Conservation (phyloP, 2,888 invertebrate species). For the Drosophila kuntzei region DNA sequence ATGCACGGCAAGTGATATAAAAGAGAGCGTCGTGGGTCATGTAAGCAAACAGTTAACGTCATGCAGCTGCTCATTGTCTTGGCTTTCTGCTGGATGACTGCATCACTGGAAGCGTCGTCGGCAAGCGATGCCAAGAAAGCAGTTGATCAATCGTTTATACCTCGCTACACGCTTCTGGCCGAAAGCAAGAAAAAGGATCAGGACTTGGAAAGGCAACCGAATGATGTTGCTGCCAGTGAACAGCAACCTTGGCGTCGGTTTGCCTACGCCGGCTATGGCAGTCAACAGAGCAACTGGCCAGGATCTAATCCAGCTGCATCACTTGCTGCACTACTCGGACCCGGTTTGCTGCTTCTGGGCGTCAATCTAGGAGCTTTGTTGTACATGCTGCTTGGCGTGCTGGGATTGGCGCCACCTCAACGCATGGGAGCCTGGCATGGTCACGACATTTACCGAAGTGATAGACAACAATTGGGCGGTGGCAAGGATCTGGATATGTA, state of each 20-base stretch:
- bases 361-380: constrained; percentile 69
- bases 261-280: constrained; percentile 29
- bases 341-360: constrained; percentile 60
- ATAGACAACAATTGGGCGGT: constrained; percentile 47
- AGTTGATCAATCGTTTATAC: constrained; percentile 32
- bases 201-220: constrained; percentile 25
- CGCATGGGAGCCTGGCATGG: constrained; percentile 26
- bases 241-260: constrained; percentile 64
- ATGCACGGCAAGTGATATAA: constrained; percentile 43
- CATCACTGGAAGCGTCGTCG: not conserved
- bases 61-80: constrained; percentile 56
- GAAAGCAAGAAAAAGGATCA: constrained; percentile 61
- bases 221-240: constrained; percentile 7
- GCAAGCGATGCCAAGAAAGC: constrained; percentile 15
- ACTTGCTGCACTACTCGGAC: constrained; percentile 41
- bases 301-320: constrained; percentile 22
- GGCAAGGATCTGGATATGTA: constrained; percentile 69
- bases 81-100: constrained; percentile 26
- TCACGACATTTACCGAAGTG: constrained; percentile 45
- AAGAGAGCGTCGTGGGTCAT: constrained; percentile 15
- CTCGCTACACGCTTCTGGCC: constrained; percentile 61
- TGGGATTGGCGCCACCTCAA: constrained; percentile 54
- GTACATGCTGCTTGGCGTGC: constrained; percentile 61
- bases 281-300: constrained; percentile 39
- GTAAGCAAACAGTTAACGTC: constrained; percentile 26